These are phyloP conservation scores for Conus betulinus DNA, from an alignment of 1,140 invertebrate species.

Conservation along the genomic window DNA sequence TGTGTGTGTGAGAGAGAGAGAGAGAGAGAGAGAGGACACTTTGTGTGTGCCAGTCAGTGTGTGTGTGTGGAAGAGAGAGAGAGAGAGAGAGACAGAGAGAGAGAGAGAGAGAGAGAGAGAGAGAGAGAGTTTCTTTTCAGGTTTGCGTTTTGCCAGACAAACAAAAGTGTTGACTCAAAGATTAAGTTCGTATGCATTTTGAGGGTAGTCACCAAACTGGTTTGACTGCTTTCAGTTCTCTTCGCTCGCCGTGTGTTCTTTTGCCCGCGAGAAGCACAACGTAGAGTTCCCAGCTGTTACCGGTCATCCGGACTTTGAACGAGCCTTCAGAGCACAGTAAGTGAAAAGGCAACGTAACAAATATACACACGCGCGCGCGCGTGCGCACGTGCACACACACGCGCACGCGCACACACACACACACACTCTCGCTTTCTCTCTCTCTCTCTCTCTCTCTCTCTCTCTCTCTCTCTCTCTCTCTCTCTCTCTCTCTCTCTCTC, in stretches of 20 bases:
- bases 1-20: too few relatives aligned
- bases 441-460: neutral
- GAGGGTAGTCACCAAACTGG: neutral
- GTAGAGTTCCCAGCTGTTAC: neutral
- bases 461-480: slow-evolving; percentile 3
- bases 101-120: slow-evolving; percentile 4
- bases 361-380: too few relatives aligned
- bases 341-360: neutral
- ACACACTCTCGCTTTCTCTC: neutral
- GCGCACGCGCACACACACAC: too few relatives aligned
- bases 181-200: too few relatives aligned
- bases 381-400: too few relatives aligned
- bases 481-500: slow-evolving; percentile 25
- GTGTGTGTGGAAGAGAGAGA: neutral
- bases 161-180: too few relatives aligned
- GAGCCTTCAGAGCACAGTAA: slow-evolving; percentile 17
- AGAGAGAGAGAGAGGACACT: too few relatives aligned
- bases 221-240: neutral
- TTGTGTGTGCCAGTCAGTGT: too few relatives aligned
- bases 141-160: too few relatives aligned
- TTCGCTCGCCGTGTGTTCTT: slow-evolving; percentile 12
- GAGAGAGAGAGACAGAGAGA: slow-evolving; percentile 14
- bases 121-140: neutral
- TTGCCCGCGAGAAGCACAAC: neutral
- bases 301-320: neutral